Base-by-base conservation (phyloP, 1,140 invertebrate genomes). In the Coelopa frigida region DNA sequence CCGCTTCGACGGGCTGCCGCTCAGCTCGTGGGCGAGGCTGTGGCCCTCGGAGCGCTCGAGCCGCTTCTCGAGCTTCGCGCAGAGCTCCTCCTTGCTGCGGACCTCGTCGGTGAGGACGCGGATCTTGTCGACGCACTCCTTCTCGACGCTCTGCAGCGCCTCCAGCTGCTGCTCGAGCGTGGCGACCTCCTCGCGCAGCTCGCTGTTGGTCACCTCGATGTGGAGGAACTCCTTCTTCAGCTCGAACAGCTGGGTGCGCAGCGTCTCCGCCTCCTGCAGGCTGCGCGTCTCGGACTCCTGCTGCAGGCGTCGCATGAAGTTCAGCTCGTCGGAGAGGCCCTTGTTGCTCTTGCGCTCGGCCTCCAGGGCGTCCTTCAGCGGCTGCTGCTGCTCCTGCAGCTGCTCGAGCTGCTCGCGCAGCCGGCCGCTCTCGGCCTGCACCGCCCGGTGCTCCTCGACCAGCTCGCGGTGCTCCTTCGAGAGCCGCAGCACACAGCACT, bases 141-240 rank as follows among this genome's bases (percentile, higher is more conserved):
- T 54, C 7, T 57, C 32, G 22, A 50, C 48, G 4, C 24, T 7
- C 31, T 61, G 48, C 44, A 61, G 41, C 23, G 61, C 57, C 8
- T 35, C 24, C 24, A 68, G 59, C 52, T 58, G 62, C 21, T 48
- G 44, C 39, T 72, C 69, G 11, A 70, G 40, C 3, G 66, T 70
- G 20, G 53, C 46, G 5, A 78, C 76, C 67, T 78, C 75, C 60
- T 79, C 76, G 44, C 72, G 74, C 1, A 80, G 57, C 54, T 78
- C 77, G 23, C 72, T 70, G 49, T 78, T 78, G n/a, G 74, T 78
- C 8, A 78, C 74, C 49, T 78, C 76, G 22, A 76, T 59, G 29
- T 78, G 74, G 52, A 75, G 64, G 37, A 74, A 70, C 35, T 74
- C 73, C 59, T 78, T 78, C 45, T 61, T 67, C 3, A 70, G 54